These are phyloP conservation scores for Dermolepida albohirtum DNA, from an alignment of 2,888 invertebrate genomes.

Conservation along the genomic window DNA sequence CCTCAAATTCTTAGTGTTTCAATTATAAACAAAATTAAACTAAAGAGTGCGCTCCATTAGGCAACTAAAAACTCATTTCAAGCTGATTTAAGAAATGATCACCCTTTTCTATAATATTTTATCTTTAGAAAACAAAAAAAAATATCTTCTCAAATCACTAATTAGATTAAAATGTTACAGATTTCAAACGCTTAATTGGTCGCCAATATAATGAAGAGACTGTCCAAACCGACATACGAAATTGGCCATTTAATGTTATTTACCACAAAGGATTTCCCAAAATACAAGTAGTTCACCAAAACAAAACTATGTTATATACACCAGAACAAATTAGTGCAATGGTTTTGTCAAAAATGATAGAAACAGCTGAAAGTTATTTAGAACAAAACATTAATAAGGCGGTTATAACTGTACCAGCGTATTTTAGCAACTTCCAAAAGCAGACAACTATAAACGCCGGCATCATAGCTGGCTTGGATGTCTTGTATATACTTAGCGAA, in stretches of 20 bases:
- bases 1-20: no score
- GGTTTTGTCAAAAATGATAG: slow-evolving; percentile 48
- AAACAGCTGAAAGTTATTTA: slow-evolving; percentile 44
- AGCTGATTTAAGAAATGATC: no score
- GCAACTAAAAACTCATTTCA: no score
- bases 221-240: slow-evolving; percentile 49
- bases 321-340: slow-evolving; percentile 50
- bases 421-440: slow-evolving; percentile 52
- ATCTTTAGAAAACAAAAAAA: no score
- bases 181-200: slow-evolving; percentile 53
- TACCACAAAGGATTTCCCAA: slow-evolving; percentile 46
- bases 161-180: slow-evolving; percentile 45
- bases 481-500: slow-evolving; percentile 50
- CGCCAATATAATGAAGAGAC: slow-evolving; percentile 48
- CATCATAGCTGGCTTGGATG: slow-evolving; percentile 49
- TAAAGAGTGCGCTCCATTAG: no score
- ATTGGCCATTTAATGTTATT: slow-evolving; percentile 49
- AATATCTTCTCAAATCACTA: no score
- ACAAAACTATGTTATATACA: slow-evolving; percentile 39
- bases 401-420: slow-evolving; percentile 55
- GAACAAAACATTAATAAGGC: slow-evolving; percentile 47
- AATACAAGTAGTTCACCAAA: slow-evolving; percentile 43
- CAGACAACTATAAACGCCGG: slow-evolving; percentile 53
- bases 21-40: no score
- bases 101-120: no score